Conservation (phyloP, 2,113 vertebrate species). For the Chloropsis cyanopogon region DNA sequence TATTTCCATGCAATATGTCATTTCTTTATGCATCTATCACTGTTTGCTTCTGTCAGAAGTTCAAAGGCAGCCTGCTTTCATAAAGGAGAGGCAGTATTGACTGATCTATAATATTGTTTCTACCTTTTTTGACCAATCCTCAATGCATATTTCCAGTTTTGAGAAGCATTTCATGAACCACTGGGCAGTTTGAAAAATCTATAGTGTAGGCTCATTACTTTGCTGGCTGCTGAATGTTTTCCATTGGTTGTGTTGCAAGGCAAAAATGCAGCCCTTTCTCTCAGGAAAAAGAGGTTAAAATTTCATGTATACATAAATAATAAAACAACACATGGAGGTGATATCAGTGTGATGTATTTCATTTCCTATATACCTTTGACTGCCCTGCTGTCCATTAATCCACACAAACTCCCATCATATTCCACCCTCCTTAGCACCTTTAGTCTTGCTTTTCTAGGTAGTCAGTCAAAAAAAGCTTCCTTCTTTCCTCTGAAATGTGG, state of each 20-base stretch:
- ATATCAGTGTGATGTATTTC: background rate
- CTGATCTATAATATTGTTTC: conserved; percentile 53
- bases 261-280: conserved; percentile 22
- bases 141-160: conserved; percentile 47
- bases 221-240: conserved; percentile 35
- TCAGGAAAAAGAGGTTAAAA: conserved; percentile 28
- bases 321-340: background rate
- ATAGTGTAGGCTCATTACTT: conserved; percentile 54
- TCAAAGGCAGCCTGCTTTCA: conserved; percentile 58
- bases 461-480: background rate
- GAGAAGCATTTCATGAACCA: conserved; percentile 65
- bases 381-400: background rate
- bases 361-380: background rate
- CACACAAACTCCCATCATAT: background rate
- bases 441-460: background rate
- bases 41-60: conserved; percentile 56
- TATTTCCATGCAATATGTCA: conserved; percentile 57
- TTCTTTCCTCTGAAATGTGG: background rate
- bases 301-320: conserved; percentile 47
- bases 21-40: conserved; percentile 56
- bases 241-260: conserved; percentile 2
- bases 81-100: conserved; percentile 42
- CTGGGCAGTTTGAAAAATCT: conserved; percentile 65
- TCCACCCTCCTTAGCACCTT: background rate
- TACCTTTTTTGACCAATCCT: conserved; percentile 55